Conservation (phyloP, 2,797 vertebrate genomes). For the Epinephelus awoara region DNA sequence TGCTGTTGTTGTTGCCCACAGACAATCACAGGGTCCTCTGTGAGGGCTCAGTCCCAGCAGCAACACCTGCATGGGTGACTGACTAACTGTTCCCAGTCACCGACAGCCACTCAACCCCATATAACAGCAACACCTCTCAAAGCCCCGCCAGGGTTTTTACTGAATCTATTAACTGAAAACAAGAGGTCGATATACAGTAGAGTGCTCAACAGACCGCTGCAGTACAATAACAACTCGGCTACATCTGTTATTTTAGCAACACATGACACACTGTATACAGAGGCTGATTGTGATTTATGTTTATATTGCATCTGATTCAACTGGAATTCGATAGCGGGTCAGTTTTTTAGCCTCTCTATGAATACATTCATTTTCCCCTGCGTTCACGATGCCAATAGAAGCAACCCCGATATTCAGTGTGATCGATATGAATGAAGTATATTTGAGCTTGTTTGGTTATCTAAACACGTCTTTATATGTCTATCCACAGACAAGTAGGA, state of each 20-base stretch:
- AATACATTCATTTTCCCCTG: slow-evolving; percentile 34
- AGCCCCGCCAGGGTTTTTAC: slow-evolving; percentile 47
- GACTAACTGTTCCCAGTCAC: slow-evolving; percentile 46
- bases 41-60: slow-evolving; percentile 16
- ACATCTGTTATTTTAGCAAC: slow-evolving; percentile 51
- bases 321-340: slow-evolving; percentile 50
- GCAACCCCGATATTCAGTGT: slow-evolving; percentile 7
- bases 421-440: slow-evolving; percentile 25
- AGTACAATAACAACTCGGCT: slow-evolving; percentile 48
- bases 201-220: slow-evolving; percentile 52
- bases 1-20: background rate
- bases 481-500: slow-evolving; percentile 1
- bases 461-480: slow-evolving; percentile 7
- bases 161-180: slow-evolving; percentile 64
- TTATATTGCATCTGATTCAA: slow-evolving; percentile 42
- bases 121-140: slow-evolving; percentile 53
- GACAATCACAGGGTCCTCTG: background rate
- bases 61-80: slow-evolving; percentile 62
- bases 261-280: slow-evolving; percentile 11
- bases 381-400: slow-evolving; percentile 8
- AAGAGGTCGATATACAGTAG: slow-evolving; percentile 64
- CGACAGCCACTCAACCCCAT: slow-evolving; percentile 48
- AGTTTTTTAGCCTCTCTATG: slow-evolving; percentile 26
- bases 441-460: slow-evolving; percentile 24
- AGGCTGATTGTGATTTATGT: slow-evolving; percentile 52